Conservation (phyloP, 2,888 invertebrate species). For the Campaea margaritaria region DNA sequence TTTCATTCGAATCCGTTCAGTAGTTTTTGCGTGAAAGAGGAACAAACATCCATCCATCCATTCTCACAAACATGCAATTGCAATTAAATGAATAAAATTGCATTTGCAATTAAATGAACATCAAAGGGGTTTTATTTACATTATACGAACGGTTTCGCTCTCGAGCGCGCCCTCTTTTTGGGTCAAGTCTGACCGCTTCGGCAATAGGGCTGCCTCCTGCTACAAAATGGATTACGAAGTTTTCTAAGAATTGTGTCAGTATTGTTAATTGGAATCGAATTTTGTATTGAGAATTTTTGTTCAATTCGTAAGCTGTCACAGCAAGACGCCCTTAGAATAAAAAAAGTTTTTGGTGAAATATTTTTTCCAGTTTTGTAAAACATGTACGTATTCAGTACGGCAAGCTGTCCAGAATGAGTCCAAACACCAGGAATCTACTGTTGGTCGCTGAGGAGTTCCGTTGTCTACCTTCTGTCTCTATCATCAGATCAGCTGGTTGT, state of each 20-base stretch:
- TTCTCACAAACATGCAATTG: too few species aligned
- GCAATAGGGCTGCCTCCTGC: slow-evolving; percentile 41
- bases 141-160: slow-evolving; percentile 38
- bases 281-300: neutral
- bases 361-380: too few species aligned
- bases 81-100: neutral
- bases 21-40: too few species aligned
- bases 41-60: too few species aligned
- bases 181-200: slow-evolving; percentile 47
- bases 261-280: neutral
- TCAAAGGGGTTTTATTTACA: slow-evolving; percentile 41
- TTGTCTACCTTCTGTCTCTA: too few species aligned
- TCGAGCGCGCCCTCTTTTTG: slow-evolving; percentile 42
- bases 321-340: neutral
- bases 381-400: too few species aligned
- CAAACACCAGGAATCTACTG: too few species aligned
- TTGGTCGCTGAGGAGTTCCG: too few species aligned
- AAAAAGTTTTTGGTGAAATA: too few species aligned
- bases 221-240: slow-evolving; percentile 5
- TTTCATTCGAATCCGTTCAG: too few species aligned
- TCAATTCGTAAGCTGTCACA: neutral
- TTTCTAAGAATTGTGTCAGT: slow-evolving; percentile 1
- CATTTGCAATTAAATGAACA: slow-evolving; percentile 21
- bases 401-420: too few species aligned
- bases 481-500: too few species aligned